Evolutionary conservation across 2,888 invertebrate genomes (phyloP), one percentile per base, ranked within the genome.

Genomic region (Loripinus fragilis): DNA sequence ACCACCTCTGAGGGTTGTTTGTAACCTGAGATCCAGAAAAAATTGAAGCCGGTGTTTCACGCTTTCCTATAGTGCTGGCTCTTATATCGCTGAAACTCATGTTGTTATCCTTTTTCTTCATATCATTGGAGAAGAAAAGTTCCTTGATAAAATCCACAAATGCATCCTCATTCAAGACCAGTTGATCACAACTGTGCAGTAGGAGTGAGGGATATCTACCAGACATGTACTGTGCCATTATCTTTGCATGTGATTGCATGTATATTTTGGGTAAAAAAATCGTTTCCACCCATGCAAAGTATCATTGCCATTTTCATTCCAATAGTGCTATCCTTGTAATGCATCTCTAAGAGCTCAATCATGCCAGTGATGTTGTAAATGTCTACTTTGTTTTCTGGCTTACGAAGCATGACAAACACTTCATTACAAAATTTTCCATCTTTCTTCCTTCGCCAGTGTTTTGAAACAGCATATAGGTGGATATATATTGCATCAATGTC

Each of bases 401-500:
- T 74, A 35, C 68, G 60, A 23, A 71, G 48, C 2, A 68, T n/a
- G 7, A 78, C 48, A 67, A 71, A 78, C 7, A 74, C 42, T 12
- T 60, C 15, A 15, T 71, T 71, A 52, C 64, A 64, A 28, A 80
- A 77, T 30, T 65, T 30, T 0, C 55, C 70, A 70, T 75, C 28
- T 35, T 65, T 41, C n/a, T 77, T 48, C 55, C 80, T 41, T 48
- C 52, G 74, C 80, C 77, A 81, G 28, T 48, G 71, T 0, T 71
- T 15, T 3, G 72, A 69, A 0, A 77, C 0, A 25, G 71, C 70
- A 71, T 78, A 75, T 28, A 81, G 8, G 17, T 78, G 81, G 15
- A 76, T 67, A 2, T 64, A 33, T 17, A 81, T 35, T 35, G 74
- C 74, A 48, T 81, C 78, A 23, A 81, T 74, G 45, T 81, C 78